Evolutionary conservation across 2,888 invertebrate genomes (phyloP), one percentile per base, ranked within the genome.

Genomic region (Drosophila setosimentum): DNA sequence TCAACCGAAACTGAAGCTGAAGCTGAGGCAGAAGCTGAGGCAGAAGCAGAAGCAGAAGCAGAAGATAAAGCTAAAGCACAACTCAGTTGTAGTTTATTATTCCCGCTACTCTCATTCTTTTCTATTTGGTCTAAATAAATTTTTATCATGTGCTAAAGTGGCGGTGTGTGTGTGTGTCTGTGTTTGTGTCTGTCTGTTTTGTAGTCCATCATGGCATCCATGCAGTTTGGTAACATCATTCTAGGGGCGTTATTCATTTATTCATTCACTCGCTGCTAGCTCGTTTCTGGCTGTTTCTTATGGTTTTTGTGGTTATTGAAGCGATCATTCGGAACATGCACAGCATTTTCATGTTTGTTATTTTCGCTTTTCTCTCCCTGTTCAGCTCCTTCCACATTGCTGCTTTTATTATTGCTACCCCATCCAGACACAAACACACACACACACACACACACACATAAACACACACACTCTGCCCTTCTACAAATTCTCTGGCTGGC

Each of bases 321-420:
- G 88, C 89, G 90, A 87, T 90, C 91, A 91, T 90, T 90, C 74
- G 87, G 91, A 89, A 90, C 90, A 89, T 90, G 89, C 88, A 87
- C 79, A 86, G 86, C 79, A 84, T 84, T 87, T 86, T 87, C 85
- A 84, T 82, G 84, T 76, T 83, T 85, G 70, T 75, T 77, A 67
- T 82, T 68, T 76, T 78, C 67, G 32, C 67, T 61, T 63, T 54
- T 42, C 37, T 49, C 33, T 59, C 48, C n/a, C 30, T 49, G 33
- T 21, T 59, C 58, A 24, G 57, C 33, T 42, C 21, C 18, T 58
- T 50, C 27, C 59, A 13, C 50, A 33, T 54, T 63, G 42, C 57
- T 49, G 60, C 48, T 61, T 57, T 73, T 80, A 59, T 67, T 73
- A 53, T 65, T 50, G 24, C 13, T 13, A n/a, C 6, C 51, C 35